Evolutionary conservation across 2,888 invertebrate species (phyloP).

Genomic region (Leucophenga montana): DNA sequence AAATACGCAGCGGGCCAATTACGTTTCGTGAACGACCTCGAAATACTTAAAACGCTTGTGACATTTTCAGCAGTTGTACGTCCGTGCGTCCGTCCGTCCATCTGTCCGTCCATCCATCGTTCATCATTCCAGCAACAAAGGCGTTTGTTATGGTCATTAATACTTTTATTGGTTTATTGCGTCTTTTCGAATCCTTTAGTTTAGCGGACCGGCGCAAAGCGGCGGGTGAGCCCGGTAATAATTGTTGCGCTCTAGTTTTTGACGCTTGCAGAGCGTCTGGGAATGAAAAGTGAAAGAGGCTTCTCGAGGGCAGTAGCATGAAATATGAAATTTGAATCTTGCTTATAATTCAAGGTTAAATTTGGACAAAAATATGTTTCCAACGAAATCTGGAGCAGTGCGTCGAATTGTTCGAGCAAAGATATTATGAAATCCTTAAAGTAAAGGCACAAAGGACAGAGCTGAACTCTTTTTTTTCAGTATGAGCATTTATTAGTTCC

Average conservation of each 20-base stretch:
- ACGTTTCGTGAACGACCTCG: slow-evolving; percentile 55
- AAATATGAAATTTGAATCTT: slow-evolving; percentile 60
- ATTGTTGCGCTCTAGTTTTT: slow-evolving; percentile 49
- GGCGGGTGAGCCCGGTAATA: neutral
- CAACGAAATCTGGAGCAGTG: slow-evolving; percentile 5
- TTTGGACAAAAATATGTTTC: neutral
- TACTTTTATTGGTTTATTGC: slow-evolving; percentile 62
- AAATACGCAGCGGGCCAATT: slow-evolving; percentile 61
- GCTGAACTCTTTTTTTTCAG: slow-evolving; percentile 37
- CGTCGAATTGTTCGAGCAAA: slow-evolving; percentile 16
- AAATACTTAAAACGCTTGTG: slow-evolving; percentile 25
- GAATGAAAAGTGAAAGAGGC: slow-evolving; percentile 34
- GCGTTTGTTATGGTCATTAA: slow-evolving; percentile 67
- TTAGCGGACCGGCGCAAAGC: slow-evolving; percentile 21
- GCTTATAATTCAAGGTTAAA: slow-evolving; percentile 47
- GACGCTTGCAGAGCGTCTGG: slow-evolving; percentile 34
- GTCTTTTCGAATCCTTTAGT: slow-evolving; percentile 46
- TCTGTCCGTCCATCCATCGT: neutral
- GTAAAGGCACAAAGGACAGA: slow-evolving; percentile 19
- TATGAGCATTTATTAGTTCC: neutral
- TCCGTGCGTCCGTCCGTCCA: no score
- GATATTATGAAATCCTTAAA: slow-evolving; percentile 56
- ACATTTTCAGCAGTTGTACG: no score
- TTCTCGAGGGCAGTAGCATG: slow-evolving; percentile 47
- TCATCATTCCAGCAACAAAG: slow-evolving; percentile 40